Percentiles rank a stretch among this genome's conserved stretches.
These are phyloP conservation scores for Polydrusus cervinus DNA, from an alignment of 2,888 invertebrate genomes.

Conservation along the genomic window DNA sequence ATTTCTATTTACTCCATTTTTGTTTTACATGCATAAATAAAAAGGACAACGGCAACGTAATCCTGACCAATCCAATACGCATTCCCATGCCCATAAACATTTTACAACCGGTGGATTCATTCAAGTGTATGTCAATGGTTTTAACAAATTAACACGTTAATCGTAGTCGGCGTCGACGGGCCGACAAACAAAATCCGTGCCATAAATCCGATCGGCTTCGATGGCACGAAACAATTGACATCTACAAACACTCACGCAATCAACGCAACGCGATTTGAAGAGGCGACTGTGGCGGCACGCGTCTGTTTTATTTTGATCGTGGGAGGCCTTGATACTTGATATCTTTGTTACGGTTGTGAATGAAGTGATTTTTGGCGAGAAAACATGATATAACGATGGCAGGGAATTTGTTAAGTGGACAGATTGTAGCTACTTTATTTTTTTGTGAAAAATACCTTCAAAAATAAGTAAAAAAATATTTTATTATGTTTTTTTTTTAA, in stretches of 20 bases:
- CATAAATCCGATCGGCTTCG: slow-evolving; percentile 53
- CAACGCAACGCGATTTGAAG: slow-evolving; percentile 45
- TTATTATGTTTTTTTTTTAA: too few species aligned
- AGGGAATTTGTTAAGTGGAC: neutral
- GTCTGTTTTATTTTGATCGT: slow-evolving; percentile 39
- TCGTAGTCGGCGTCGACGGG: slow-evolving; percentile 47
- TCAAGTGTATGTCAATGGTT: slow-evolving; percentile 49
- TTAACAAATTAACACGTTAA: slow-evolving; percentile 54
- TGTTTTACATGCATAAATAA: neutral
- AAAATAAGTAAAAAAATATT: too few species aligned
- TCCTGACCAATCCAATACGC: slow-evolving; percentile 42
- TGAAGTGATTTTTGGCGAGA: slow-evolving; percentile 3
- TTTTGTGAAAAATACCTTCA: neutral
- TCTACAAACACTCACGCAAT: slow-evolving; percentile 58
- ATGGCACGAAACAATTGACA: slow-evolving; percentile 58
- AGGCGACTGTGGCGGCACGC: slow-evolving; percentile 45
- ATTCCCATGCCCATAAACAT: slow-evolving; percentile 39
- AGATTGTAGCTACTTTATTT: neutral
- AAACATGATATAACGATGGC: neutral
- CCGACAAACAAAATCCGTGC: slow-evolving; percentile 53
- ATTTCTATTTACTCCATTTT: neutral
- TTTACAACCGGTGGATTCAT: slow-evolving; percentile 43
- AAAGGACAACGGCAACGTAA: slow-evolving; percentile 5
- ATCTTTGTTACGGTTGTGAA: slow-evolving; percentile 3
- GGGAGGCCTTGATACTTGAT: slow-evolving; percentile 31